Evolutionary conservation across 1,140 invertebrate genomes (phyloP), one percentile per base, ranked within the genome.

Genomic region (Planococcus citri): DNA sequence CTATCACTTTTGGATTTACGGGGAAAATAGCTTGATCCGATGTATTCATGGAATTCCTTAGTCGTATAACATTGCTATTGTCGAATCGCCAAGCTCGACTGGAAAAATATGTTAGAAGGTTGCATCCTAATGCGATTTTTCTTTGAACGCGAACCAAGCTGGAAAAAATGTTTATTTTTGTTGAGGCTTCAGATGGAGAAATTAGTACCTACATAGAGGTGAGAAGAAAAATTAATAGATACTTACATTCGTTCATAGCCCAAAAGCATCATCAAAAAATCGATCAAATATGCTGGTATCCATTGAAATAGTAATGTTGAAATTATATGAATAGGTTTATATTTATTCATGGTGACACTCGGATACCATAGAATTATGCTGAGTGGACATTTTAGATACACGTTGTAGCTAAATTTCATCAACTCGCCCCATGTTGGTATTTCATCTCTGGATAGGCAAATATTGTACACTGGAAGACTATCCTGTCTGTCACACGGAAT

Each of bases 41-140:
- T 2, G 80, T 75, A 64, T 80, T 84, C 75, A 95, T 78, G 1
- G 83, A 80, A 0, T 83, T 77, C 74, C 83, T 82, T 0, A 97
- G 75, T 71, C 83, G 77, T 24, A 86, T 75, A 71, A 88, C 82
- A 73, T 85, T 86, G n/a, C 85, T 78, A 27, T 86, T 89, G 61
- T 86, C 82, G 76, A 97, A 97, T 69, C 83, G 79, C 94, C 94
- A 97, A 75, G 94, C 84, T 51, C 90, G 82, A 9, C 89, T 92
- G 0, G 94, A 96, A 77, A 97, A 97, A 76, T 92, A 97, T 77
- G 96, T 90, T 1, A 97, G 78, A 0, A 90, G 82, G 70, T 87
- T 83, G 1, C 91, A 78, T 0, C 89, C 89, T 57, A 86, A 82
- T 4, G 85, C 81, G 71, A 91, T 88, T 70, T 85, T 83, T 29